phyloP scores from a whole-genome alignment of 2,888 invertebrate species.

The Ectropis crepuscularia region DNA sequence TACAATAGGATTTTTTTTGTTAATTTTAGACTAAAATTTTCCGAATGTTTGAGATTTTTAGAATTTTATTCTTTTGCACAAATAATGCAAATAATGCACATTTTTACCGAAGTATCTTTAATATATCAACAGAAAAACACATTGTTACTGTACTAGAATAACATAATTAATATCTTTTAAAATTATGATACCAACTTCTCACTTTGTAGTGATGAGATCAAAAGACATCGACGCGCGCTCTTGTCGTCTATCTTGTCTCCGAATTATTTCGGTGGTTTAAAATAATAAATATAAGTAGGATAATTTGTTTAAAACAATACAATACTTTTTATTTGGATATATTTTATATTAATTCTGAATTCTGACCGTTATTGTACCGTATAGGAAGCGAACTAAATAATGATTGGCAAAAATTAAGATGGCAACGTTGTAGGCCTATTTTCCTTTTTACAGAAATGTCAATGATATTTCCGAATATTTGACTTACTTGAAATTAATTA shows the following conservation, averaged over 20 bases:
- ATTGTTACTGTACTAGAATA: neutral
- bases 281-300: too few relatives aligned
- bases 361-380: too few relatives aligned
- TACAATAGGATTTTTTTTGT: neutral
- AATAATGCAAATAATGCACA: too few relatives aligned
- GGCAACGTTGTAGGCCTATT: constrained; percentile 2
- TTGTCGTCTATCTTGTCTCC: constrained; percentile 20
- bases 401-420: neutral
- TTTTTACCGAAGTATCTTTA: too few relatives aligned
- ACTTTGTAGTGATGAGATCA: constrained; percentile 11
- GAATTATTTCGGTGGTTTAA: neutral
- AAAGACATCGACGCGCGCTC: constrained; percentile 70
- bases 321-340: too few relatives aligned
- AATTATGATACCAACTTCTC: too few relatives aligned
- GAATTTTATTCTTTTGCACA: neutral
- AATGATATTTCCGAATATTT: too few relatives aligned
- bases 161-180: too few relatives aligned
- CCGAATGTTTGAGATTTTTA: neutral
- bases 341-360: too few relatives aligned
- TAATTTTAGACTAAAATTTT: neutral
- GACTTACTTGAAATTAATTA: too few relatives aligned
- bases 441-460: neutral
- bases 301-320: too few relatives aligned
- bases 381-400: too few relatives aligned
- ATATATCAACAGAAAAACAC: neutral